Base-by-base conservation (phyloP, 1,140 invertebrate genomes). In the Diorhabda sublineata region DNA sequence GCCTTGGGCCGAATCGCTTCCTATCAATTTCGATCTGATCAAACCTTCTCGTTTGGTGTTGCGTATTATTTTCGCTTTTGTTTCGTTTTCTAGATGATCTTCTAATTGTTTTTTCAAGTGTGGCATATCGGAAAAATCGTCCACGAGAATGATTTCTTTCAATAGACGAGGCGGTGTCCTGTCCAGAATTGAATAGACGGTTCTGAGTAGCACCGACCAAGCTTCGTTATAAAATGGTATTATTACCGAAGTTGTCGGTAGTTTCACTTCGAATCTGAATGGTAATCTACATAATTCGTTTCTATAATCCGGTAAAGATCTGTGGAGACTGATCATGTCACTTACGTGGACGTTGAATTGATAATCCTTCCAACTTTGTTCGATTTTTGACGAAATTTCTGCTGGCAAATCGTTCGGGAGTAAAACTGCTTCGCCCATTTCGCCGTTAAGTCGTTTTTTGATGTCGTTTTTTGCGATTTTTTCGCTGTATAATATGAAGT, bases 221-320 rank as follows among this genome's bases (percentile, higher is more conserved):
- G 95, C 95, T 81, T 98, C 96, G 80, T 97, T 97, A 82, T 97
- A 94, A 83, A 97, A 97, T 82, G 96, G 98, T 73, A 99, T 95
- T 63, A 99, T 93, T 4, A 99, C 96, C 61, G 96, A 92, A 2
- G 97, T 97, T 58, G 89, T 83, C 0, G 97, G 97, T 45, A 99
- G 84, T 73, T 95, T 87, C 42, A 88, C 85, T 58, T 85, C 72
- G 79, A 96, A 98, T 45, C 90, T 83, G 7, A 87, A 88, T 3
- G 90, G 84, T 73, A 91, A 87, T 82, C 95, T 96, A 79, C 96
- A 98, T 89, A 95, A 62, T 9, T 62, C 42, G 26, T 62, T 8
- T 45, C 61, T 62, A 11, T 42, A 11, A 45, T 62, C 61, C 11
- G 61, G 61, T 11, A 62, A 62, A 3, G 5, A 8, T n/a, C 61